These are phyloP conservation scores for Eulemur coronatus DNA, from an alignment of 2,797 vertebrate species.

Conservation along the genomic window DNA sequence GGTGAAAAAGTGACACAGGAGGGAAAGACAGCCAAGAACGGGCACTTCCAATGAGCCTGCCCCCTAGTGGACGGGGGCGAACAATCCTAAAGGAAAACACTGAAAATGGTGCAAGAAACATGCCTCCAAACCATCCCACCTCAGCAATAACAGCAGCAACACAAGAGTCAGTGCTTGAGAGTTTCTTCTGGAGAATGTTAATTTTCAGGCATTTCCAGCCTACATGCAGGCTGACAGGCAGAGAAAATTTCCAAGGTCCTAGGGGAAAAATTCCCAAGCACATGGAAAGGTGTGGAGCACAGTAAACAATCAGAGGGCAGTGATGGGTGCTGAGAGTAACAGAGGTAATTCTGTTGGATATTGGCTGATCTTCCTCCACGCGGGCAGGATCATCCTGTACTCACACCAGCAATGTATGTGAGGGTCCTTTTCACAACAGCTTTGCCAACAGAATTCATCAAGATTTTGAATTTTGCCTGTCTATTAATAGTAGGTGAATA, in stretches of 20 bases:
- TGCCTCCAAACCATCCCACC: background rate
- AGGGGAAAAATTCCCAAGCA: background rate
- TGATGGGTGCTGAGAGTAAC: background rate
- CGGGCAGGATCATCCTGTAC: background rate
- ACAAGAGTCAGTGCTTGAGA: background rate
- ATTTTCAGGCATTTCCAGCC: background rate
- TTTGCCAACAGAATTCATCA: background rate
- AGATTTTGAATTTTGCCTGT: background rate
- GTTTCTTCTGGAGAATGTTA: background rate
- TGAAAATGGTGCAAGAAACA: background rate
- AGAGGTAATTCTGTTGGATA: background rate
- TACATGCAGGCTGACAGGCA: background rate
- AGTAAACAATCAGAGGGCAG: background rate
- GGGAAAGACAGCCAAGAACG: background rate
- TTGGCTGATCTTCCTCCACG: background rate
- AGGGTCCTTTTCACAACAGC: background rate
- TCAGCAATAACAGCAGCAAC: background rate
- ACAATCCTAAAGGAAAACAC: background rate
- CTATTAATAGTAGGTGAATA: background rate
- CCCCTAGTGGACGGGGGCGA: background rate
- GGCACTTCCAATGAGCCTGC: background rate
- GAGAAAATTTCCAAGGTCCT: background rate
- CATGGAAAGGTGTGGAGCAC: background rate
- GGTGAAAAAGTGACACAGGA: background rate
- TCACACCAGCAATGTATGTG: background rate